A percentile compares a stretch with the other conserved stretches of the same genome.
Evolutionary conservation across 2,797 vertebrate species (phyloP).

Genomic region (Netta rufina): DNA sequence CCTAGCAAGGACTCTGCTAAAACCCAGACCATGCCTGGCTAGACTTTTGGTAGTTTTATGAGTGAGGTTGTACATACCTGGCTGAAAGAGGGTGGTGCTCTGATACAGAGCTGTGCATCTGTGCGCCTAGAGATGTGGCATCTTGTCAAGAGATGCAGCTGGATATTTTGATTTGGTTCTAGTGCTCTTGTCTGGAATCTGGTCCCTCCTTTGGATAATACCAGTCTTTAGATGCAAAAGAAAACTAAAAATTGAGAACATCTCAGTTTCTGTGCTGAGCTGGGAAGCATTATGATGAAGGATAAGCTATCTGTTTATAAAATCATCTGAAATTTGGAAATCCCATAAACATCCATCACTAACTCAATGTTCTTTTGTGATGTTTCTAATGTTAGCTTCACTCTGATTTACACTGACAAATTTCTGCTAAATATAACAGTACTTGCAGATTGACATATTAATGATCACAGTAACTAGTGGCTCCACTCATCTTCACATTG

Average conservation of each 20-base stretch:
- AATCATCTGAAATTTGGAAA: neutral
- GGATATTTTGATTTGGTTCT: neutral
- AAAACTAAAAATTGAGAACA: neutral
- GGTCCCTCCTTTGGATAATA: neutral
- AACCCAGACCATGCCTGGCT: accelerated
- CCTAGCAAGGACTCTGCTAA: neutral
- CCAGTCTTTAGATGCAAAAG: neutral
- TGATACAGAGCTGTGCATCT: neutral
- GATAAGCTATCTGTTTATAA: conserved; percentile 4
- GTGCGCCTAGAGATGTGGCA: neutral
- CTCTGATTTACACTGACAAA: conserved; percentile 37
- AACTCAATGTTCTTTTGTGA: conserved; percentile 20
- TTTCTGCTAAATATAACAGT: conserved; percentile 37
- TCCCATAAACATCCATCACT: conserved; percentile 17
- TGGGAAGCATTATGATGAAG: neutral
- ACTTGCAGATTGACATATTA: conserved; percentile 27
- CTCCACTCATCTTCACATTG: neutral
- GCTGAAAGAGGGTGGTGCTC: neutral
- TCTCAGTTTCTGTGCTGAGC: conserved; percentile 3
- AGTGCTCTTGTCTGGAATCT: neutral
- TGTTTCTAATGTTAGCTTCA: conserved; percentile 17
- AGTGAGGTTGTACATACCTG: neutral
- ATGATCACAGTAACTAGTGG: neutral
- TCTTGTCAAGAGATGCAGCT: accelerated
- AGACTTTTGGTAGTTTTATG: neutral